Evolutionary conservation across 2,113 vertebrate species (phyloP).

Genomic region (Phasianus colchicus): DNA sequence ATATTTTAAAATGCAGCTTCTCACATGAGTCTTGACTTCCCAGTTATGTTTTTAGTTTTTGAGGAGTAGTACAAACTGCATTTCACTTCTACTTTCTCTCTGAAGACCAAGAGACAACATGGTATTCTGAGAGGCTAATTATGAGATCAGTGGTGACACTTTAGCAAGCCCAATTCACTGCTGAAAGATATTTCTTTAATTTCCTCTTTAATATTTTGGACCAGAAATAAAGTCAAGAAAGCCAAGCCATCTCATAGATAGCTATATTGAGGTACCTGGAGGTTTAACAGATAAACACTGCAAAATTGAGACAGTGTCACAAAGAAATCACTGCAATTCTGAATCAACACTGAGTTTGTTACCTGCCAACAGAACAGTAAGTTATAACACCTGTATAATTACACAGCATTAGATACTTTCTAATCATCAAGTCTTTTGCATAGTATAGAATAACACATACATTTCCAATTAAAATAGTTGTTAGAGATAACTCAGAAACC

Average conservation of each 20-base stretch:
- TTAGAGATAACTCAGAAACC: background rate
- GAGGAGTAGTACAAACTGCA: background rate
- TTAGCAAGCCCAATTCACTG: background rate
- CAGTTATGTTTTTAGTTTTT: background rate
- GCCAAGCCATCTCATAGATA: background rate
- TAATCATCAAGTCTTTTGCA: background rate
- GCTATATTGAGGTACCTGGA: background rate
- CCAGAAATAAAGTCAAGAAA: background rate
- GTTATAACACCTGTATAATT: rapidly evolving
- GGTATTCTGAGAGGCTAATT: conserved; percentile 16
- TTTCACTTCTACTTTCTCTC: background rate
- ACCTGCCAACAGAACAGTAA: background rate
- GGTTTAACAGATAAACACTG: background rate
- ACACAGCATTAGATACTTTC: background rate
- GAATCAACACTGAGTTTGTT: background rate
- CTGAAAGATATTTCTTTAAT: background rate
- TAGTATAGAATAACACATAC: background rate
- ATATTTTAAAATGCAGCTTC: background rate
- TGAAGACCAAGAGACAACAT: background rate
- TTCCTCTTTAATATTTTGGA: background rate
- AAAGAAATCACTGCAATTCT: background rate
- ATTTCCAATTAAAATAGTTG: background rate
- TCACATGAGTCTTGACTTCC: background rate
- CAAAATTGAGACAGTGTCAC: background rate
- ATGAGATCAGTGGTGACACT: conserved; percentile 19